Evolutionary conservation across 2,797 vertebrate genomes (phyloP), one percentile per base, ranked within the genome.

Genomic region (Mycteria americana): DNA sequence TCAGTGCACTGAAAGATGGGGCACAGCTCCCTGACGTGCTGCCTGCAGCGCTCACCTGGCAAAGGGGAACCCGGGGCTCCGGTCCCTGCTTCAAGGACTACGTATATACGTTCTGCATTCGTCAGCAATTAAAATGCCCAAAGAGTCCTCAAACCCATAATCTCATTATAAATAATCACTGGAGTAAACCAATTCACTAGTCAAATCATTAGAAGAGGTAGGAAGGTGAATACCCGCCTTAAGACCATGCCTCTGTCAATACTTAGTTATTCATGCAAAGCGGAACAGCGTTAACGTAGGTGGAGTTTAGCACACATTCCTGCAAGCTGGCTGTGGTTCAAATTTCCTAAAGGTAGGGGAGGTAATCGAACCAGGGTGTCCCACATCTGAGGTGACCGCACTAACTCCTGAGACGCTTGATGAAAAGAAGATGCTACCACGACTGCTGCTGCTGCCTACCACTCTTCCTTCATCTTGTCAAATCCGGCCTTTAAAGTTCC

Each of bases 371-470:
- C n/a, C 15, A 2, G 65, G 16, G 18, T 57, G 78, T 37, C n/a
- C 93, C 90, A 88, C 79, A 88, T 39, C 78, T 25, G 85, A 89
- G 82, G 59, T 80, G 85, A 46, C 72, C 16, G 4, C 93, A 62
- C 2, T 8, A 45, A 31, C 41, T 43, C 72, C 92, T 17, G 60
- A 70, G 73, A n/a, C 0, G 1, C 15, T 3, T 1, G 2, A n/a
- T 37, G 81, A 60, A 15, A 33, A 27, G 74, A 82, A 56, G 88
- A 80, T 88, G 69, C 41, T 50, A 9, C 67, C 7, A 3, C 4
- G 54, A 25, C 62, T 67, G 54, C 82, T 82, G 65, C 69, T 28
- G 17, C 74, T 64, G 79, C 82, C 63, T 48, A 35, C 64, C 43
- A 10, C 60, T 45, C 43, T 43, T 46, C 62, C 82, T 46, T 35